These are phyloP conservation scores for Leuciscus idus DNA, from an alignment of 2,113 vertebrate species.

Conservation along the genomic window DNA sequence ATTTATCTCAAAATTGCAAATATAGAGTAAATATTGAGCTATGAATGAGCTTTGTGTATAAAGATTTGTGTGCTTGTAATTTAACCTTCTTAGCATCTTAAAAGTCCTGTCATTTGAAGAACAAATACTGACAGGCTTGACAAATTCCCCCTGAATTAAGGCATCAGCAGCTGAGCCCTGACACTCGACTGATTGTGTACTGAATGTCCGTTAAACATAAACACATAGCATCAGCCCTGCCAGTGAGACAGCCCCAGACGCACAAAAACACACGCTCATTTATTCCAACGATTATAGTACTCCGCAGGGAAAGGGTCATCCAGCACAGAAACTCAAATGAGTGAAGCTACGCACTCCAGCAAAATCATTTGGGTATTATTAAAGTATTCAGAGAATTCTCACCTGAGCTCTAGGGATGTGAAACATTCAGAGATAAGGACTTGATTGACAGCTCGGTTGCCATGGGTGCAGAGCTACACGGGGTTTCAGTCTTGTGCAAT, in stretches of 20 bases:
- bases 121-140: slow-evolving; percentile 38
- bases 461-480: slow-evolving; percentile 42
- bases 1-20: neutral
- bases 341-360: neutral
- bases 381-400: slow-evolving; percentile 12
- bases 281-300: neutral
- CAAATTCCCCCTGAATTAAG: slow-evolving; percentile 34
- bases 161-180: slow-evolving; percentile 26
- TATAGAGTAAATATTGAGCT: neutral
- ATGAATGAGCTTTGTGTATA: neutral
- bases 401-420: slow-evolving; percentile 42
- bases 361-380: slow-evolving; percentile 30
- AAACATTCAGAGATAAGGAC: slow-evolving; percentile 34
- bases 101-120: slow-evolving; percentile 30
- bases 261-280: slow-evolving; percentile 17
- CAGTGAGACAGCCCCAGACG: neutral
- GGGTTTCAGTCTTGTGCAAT: slow-evolving; percentile 27
- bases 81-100: neutral
- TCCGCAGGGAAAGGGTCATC: neutral
- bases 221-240: slow-evolving; percentile 34
- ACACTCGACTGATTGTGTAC: slow-evolving; percentile 8
- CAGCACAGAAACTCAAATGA: neutral
- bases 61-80: neutral
- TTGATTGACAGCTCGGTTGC: slow-evolving; percentile 52
- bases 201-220: slow-evolving; percentile 36